Conservation (phyloP, 1,140 invertebrate genomes). For the Sitobion miscanthi region DNA sequence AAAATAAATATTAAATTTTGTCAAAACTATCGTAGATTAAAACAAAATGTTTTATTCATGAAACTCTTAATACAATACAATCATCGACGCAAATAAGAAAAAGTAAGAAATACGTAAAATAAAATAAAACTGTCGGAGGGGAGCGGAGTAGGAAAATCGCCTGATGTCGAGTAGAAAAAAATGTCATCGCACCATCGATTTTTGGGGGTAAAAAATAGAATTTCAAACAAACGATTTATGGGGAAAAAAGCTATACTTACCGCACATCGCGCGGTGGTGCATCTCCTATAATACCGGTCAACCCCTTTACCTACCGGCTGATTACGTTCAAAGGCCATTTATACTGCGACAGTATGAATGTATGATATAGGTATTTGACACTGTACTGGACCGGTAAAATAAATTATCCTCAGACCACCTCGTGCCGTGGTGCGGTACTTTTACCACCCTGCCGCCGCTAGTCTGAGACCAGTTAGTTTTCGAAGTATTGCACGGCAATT, state of each 20-base stretch:
- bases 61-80: neutral
- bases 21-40: neutral
- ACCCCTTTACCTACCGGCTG: neutral
- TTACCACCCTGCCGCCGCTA: no score
- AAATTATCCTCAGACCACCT: neutral
- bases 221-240: neutral
- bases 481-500: neutral
- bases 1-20: neutral
- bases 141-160: neutral
- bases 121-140: neutral
- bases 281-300: neutral
- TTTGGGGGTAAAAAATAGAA: neutral
- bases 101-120: neutral
- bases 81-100: neutral
- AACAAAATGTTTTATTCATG: neutral
- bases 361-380: neutral
- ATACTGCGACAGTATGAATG: neutral
- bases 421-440: no score
- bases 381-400: neutral
- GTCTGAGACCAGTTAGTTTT: neutral
- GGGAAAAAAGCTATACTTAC: neutral
- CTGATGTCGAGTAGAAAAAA: neutral
- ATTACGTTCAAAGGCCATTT: neutral
- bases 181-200: neutral
- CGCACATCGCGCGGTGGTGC: neutral